These are phyloP conservation scores for Alauda arvensis DNA, from an alignment of 2,797 vertebrate genomes.

Conservation along the genomic window DNA sequence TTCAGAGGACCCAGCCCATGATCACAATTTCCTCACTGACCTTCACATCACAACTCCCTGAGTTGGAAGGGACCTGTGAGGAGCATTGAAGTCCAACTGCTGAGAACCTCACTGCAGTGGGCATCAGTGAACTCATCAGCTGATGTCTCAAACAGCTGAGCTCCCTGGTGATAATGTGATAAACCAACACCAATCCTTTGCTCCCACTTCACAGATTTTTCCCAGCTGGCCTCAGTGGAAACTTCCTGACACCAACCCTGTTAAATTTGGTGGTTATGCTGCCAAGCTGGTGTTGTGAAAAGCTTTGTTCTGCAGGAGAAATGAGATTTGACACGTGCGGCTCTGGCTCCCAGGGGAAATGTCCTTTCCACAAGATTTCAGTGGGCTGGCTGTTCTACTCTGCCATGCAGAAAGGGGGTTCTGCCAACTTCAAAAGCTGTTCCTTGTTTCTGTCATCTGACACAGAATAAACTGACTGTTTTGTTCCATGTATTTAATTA, in stretches of 20 bases:
- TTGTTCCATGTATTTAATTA: background rate
- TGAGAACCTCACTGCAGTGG: background rate
- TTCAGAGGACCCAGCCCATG: background rate
- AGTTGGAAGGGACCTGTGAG: background rate
- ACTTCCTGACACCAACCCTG: background rate
- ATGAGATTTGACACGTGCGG: background rate
- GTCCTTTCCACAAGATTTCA: background rate
- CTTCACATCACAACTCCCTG: background rate
- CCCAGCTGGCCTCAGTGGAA: background rate
- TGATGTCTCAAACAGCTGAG: background rate
- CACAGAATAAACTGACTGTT: background rate
- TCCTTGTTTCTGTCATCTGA: background rate
- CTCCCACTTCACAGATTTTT: background rate
- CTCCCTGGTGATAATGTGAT: rapidly evolving
- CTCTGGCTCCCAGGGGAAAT: background rate
- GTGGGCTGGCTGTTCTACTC: background rate
- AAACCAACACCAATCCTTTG: background rate
- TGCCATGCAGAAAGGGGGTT: background rate
- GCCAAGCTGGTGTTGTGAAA: background rate
- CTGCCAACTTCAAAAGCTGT: background rate
- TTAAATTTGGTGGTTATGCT: background rate
- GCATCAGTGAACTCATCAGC: background rate
- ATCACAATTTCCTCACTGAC: background rate
- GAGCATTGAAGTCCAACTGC: background rate
- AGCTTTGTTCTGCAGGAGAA: background rate